Conservation (phyloP, 2,113 vertebrate genomes). For the Tragelaphus buxtoni region DNA sequence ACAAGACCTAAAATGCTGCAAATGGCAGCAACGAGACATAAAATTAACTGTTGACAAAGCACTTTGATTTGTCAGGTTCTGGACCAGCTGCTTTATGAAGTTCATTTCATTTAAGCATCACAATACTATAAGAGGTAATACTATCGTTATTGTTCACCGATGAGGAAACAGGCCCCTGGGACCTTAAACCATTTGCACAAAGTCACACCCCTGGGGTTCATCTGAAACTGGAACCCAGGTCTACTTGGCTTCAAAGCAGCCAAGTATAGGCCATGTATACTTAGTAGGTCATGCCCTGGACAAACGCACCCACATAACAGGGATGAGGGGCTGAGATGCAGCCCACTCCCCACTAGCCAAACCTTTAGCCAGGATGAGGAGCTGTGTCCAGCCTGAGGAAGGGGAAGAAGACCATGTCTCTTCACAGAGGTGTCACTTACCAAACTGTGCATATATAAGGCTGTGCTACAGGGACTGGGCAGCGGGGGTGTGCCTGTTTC, state of each 20-base stretch:
- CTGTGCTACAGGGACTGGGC: background rate
- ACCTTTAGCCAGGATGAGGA: background rate
- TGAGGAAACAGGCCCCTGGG: background rate
- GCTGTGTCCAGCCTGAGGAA: accelerated
- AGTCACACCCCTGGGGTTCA: background rate
- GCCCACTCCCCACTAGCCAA: background rate
- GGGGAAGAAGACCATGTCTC: background rate
- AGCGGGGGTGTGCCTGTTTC: background rate
- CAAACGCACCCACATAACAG: background rate
- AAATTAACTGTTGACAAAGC: background rate
- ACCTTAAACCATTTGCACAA: background rate
- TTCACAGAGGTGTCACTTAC: background rate
- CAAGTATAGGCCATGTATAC: background rate
- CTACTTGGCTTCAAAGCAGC: background rate
- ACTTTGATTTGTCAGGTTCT: background rate
- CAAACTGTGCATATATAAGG: background rate
- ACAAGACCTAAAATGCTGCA: background rate
- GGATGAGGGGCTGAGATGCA: background rate
- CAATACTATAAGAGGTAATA: background rate
- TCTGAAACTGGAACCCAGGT: background rate
- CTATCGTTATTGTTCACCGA: background rate
- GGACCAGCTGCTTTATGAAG: background rate
- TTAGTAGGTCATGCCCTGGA: background rate
- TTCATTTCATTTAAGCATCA: background rate
- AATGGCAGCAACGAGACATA: background rate